A percentile compares a stretch with the other conserved stretches of the same genome.
phyloP scores from a whole-genome alignment of 2,888 invertebrate genomes.

The Bhutanitis thaidina region DNA sequence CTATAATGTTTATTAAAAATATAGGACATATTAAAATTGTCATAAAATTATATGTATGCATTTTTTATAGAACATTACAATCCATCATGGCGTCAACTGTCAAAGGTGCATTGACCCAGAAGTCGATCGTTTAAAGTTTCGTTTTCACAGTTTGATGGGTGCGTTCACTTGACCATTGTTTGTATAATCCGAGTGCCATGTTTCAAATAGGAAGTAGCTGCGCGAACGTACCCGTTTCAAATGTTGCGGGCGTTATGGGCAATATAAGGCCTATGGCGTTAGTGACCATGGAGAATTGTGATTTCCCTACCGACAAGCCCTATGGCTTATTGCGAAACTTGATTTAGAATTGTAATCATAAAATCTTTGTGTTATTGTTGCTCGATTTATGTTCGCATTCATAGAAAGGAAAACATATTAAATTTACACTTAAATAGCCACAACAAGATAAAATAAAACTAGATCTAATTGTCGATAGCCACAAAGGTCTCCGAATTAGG shows the following conservation, averaged over 20 bases:
- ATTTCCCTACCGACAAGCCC: constrained; percentile 26
- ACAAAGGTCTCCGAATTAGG: too few species aligned
- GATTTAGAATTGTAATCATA: constrained; percentile 16
- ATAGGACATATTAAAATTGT: too few species aligned
- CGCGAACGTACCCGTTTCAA: constrained; percentile 37
- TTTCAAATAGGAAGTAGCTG: constrained; percentile 51
- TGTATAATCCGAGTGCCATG: constrained; percentile 57
- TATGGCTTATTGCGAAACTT: constrained; percentile 4
- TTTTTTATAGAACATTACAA: constrained; percentile 21
- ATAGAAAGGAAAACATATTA: too few species aligned
- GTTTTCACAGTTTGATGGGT: constrained; percentile 67
- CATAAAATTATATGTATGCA: too few species aligned
- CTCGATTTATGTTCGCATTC: neutral
- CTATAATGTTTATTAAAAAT: too few species aligned
- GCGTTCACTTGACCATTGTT: constrained; percentile 68
- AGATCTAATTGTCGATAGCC: too few species aligned
- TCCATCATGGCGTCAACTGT: constrained; percentile 45
- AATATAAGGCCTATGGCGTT: constrained; percentile 27
- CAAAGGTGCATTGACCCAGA: constrained; percentile 53
- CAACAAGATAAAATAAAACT: too few species aligned
- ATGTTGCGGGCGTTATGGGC: constrained; percentile 26
- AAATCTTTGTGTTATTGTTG: constrained; percentile 10
- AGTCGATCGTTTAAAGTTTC: constrained; percentile 45
- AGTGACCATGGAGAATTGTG: constrained; percentile 36
- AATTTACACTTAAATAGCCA: too few species aligned